Conservation (phyloP, 2,888 invertebrate species). For the Ellobium chinense region DNA sequence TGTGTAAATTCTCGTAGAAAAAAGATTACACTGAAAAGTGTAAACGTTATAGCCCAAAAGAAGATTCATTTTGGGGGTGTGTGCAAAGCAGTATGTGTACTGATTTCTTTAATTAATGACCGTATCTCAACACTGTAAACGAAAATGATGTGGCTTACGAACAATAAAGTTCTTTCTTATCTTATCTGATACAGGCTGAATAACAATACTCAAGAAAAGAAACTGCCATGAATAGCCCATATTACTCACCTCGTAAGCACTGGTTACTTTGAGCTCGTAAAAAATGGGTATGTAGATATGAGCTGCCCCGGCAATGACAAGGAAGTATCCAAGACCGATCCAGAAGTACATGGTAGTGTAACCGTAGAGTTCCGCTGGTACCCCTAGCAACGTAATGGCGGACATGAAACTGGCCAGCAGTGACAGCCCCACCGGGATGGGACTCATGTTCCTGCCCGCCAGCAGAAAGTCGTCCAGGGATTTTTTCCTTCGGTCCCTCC, state of each 20-base stretch:
- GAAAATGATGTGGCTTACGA: no score
- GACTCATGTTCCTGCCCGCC: conserved; percentile 75
- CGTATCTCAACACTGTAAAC: no score
- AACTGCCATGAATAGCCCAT: no score
- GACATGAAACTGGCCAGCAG: conserved; percentile 78
- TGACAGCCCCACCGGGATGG: conserved; percentile 75
- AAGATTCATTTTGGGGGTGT: no score
- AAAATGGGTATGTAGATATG: conserved; percentile 72
- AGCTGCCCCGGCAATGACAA: conserved; percentile 73
- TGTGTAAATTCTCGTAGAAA: no score
- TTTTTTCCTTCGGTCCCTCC: conserved; percentile 66
- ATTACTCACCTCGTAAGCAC: conserved; percentile 73
- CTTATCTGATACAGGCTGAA: no score
- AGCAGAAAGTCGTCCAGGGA: conserved; percentile 72
- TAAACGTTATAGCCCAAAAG: no score
- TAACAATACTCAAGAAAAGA: no score
- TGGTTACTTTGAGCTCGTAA: conserved; percentile 68
- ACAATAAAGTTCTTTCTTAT: no score
- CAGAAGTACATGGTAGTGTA: conserved; percentile 75
- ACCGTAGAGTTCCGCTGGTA: conserved; percentile 76
- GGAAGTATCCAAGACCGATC: conserved; percentile 71
- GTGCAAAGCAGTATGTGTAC: no score
- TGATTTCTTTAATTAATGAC: no score
- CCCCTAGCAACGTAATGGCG: conserved; percentile 77
- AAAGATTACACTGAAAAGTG: no score